Evolutionary conservation across 64 coral and sea anemone species (phyloP), one percentile per base, ranked within the genome.

Genomic region (Porites lutea): DNA sequence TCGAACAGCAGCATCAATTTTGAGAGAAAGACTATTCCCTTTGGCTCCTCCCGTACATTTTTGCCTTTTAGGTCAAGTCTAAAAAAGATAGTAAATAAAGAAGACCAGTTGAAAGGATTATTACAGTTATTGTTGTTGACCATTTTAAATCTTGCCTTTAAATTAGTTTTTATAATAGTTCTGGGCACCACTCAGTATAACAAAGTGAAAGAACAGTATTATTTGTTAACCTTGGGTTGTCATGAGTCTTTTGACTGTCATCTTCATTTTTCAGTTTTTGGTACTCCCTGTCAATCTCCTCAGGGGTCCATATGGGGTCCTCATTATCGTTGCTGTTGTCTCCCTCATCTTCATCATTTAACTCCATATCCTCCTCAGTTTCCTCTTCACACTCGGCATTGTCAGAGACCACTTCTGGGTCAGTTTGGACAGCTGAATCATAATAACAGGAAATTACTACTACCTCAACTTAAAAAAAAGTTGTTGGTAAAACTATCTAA

Each of bases 201-300:
- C 21, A 52, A 43, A 52, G 22, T 55, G 47, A 55, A 82, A 19
- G 48, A 21, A 53, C 48, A 53, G 43, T 53, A 59, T 55, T 59
- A 82, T 63, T 63, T 63, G 5, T 3, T 63, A 13, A 63, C 60
- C 60, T 63, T 18, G 60, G 60, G 60, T 63, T 63, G 60, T 63
- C 60, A 63, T 63, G 60, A 13, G 18, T 63, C 60, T 60, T 82
- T 27, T 82, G 54, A 55, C 49, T 82, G 79, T 82, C 79, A 61
- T 82, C 57, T 18, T 82, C 79, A 9, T 82, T 21, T 0, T 59
- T 61, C 4, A 82, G 16, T 47, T 82, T 21, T n/a, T 82, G 15
- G 2, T 82, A 82, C 37, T 82, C 53, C 3, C 7, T 4, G 15
- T 82, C 79, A 59, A 82, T 82, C n/a, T 82, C 21, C 37, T 60